phyloP scores from a whole-genome alignment of 2,888 invertebrate genomes.

The Tuta absoluta region DNA sequence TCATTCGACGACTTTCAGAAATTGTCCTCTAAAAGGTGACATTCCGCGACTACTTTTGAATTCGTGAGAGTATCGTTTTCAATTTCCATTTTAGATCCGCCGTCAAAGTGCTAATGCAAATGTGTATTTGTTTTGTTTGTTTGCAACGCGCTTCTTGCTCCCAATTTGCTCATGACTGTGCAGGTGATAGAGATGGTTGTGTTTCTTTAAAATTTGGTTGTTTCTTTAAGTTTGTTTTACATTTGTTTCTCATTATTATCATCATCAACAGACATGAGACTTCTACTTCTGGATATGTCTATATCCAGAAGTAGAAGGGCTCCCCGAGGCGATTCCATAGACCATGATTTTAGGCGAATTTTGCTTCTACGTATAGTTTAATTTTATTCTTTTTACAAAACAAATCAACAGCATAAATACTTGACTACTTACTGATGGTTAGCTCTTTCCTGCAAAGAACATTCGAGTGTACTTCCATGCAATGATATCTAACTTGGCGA shows the following conservation, averaged over 20 bases:
- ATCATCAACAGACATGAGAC: too few relatives aligned
- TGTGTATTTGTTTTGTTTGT: conserved; percentile 26
- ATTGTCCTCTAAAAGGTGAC: not conserved
- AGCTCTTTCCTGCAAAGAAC: too few relatives aligned
- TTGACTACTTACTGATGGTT: too few relatives aligned
- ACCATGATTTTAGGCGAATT: too few relatives aligned
- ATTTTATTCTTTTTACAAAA: too few relatives aligned
- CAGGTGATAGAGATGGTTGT: not conserved
- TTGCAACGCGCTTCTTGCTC: conserved; percentile 18
- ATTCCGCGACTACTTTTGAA: conserved; percentile 1
- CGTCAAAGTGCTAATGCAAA: conserved; percentile 26
- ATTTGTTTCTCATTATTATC: not conserved
- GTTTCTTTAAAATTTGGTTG: not conserved
- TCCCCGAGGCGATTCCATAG: too few relatives aligned
- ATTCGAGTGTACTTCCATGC: too few relatives aligned
- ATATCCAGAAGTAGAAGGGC: too few relatives aligned
- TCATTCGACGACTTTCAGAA: not conserved
- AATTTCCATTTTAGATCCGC: conserved; percentile 29
- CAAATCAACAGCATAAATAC: too few relatives aligned
- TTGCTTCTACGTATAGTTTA: too few relatives aligned
- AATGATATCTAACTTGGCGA: too few relatives aligned
- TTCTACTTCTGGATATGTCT: too few relatives aligned
- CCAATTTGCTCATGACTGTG: conserved; percentile 13
- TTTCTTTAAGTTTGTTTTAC: not conserved
- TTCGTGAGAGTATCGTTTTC: conserved; percentile 27